Evolutionary conservation across 2,113 vertebrate species (phyloP).

Genomic region (Melanocharis versteri): DNA sequence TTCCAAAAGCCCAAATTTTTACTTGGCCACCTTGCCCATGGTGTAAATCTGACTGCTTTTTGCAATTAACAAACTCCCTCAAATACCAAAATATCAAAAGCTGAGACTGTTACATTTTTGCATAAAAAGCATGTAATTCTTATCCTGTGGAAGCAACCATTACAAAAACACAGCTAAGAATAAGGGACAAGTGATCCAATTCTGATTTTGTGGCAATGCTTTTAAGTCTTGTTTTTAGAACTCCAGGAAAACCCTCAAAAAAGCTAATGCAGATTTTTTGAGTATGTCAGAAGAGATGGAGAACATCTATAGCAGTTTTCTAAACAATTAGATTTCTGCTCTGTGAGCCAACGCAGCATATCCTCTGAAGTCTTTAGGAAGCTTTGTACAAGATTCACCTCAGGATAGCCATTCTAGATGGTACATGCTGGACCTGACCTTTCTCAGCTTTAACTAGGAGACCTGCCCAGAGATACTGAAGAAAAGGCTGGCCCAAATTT

Average conservation of each 20-base stretch:
- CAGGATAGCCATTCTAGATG: slow-evolving; percentile 26
- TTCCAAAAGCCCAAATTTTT: background rate
- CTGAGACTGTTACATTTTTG: background rate
- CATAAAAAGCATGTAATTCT: background rate
- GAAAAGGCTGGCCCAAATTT: background rate
- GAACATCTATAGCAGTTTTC: slow-evolving; percentile 78
- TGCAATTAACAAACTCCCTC: background rate
- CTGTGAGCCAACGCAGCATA: slow-evolving; percentile 72
- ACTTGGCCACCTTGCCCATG: background rate
- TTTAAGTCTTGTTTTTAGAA: slow-evolving; percentile 36
- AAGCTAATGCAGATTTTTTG: slow-evolving; percentile 76
- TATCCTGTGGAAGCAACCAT: background rate
- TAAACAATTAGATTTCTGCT: slow-evolving; percentile 78
- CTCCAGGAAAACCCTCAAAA: slow-evolving; percentile 75
- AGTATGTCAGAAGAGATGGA: slow-evolving; percentile 86
- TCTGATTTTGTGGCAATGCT: background rate
- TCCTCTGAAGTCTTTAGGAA: slow-evolving; percentile 76
- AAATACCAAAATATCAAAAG: background rate
- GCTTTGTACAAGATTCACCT: slow-evolving; percentile 77
- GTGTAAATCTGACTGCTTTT: background rate
- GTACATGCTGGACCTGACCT: background rate
- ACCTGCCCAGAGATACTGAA: background rate
- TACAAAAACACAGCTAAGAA: background rate
- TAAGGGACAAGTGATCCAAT: background rate
- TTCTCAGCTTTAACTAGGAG: background rate